These are phyloP conservation scores for Pongo abelii DNA, from an alignment of 2,113 vertebrate species.

Conservation along the genomic window DNA sequence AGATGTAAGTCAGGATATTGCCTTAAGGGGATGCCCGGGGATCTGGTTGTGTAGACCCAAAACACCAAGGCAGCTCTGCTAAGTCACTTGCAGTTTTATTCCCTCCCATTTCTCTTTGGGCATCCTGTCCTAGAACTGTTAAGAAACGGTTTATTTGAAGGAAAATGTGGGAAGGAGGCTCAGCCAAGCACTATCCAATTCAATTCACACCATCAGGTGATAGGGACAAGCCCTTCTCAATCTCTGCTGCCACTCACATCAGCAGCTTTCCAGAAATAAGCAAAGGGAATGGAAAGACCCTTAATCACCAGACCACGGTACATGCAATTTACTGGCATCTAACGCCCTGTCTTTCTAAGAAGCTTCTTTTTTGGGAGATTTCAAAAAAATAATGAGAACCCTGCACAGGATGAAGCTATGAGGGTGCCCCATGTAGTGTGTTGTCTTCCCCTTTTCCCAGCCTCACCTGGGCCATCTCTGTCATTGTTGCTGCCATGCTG, in stretches of 20 bases:
- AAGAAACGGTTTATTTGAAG: not conserved
- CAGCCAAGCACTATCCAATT: not conserved
- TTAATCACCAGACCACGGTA: not conserved
- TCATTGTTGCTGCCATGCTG: not conserved
- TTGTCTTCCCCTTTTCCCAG: not conserved
- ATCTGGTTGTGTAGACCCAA: not conserved
- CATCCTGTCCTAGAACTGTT: not conserved
- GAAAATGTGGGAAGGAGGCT: not conserved
- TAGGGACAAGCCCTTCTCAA: not conserved
- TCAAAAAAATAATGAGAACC: slow-evolving; percentile 22
- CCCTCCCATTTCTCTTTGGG: not conserved
- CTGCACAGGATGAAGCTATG: not conserved
- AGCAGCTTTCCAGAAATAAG: not conserved
- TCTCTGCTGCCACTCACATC: not conserved
- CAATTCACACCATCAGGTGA: not conserved
- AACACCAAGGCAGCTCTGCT: not conserved
- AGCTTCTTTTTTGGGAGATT: not conserved
- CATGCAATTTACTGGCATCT: not conserved
- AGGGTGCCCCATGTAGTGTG: not conserved
- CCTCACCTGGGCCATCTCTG: not conserved
- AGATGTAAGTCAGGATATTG: not conserved
- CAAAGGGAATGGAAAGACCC: not conserved
- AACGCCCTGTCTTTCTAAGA: not conserved
- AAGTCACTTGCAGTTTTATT: not conserved
- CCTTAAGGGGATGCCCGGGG: not conserved